phyloP scores from a whole-genome alignment of 2,113 vertebrate genomes.

The Podarcis raffonei region DNA sequence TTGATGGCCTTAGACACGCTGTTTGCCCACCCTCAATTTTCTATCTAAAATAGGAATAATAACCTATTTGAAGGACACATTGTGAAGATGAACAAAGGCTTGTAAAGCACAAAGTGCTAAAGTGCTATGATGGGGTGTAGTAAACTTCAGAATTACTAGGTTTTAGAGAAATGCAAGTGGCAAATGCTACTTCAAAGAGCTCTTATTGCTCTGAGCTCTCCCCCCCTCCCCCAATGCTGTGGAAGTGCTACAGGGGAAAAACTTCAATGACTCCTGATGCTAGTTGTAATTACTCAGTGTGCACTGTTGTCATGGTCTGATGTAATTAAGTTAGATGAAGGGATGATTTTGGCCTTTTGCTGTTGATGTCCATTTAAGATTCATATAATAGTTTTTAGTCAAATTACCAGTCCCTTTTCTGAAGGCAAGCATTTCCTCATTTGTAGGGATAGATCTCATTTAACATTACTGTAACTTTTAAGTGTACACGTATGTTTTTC shows the following conservation, averaged over 20 bases:
- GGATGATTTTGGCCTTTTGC: not conserved
- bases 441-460: not conserved
- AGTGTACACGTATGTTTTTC: not conserved
- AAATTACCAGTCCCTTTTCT: not conserved
- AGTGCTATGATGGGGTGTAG: not conserved
- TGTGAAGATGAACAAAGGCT: not conserved
- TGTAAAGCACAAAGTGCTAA: not conserved
- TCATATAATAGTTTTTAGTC: not conserved
- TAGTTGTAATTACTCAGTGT: not conserved
- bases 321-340: not conserved
- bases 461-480: not conserved
- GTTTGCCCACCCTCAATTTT: not conserved
- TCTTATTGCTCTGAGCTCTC: constrained; percentile 26
- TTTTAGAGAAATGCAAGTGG: not conserved
- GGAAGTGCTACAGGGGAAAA: not conserved
- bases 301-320: constrained; percentile 9
- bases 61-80: not conserved
- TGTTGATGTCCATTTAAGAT: not conserved
- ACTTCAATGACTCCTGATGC: not conserved
- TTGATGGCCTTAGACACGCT: not conserved
- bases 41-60: not conserved
- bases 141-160: not conserved
- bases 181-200: not conserved
- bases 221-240: not conserved
- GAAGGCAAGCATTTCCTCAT: not conserved